phyloP scores from a whole-genome alignment of 2,888 invertebrate genomes.

The Caenorhabditis panamensis region DNA sequence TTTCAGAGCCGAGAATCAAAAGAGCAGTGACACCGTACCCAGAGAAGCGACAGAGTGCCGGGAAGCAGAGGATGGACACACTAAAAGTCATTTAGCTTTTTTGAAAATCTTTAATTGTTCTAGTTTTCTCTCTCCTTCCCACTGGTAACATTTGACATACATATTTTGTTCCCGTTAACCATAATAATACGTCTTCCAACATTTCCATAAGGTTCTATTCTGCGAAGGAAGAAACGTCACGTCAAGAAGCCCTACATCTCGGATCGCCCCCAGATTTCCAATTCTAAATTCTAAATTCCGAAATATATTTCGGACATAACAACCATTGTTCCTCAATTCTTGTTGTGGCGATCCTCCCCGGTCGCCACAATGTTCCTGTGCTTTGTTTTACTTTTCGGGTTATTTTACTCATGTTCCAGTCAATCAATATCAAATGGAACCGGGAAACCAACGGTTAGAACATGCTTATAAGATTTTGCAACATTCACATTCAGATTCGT shows the following conservation, averaged over 20 bases:
- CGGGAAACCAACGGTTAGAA: background rate
- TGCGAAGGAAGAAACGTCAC: background rate
- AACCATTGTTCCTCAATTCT: too few species aligned
- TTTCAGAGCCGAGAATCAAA: slow-evolving; percentile 7
- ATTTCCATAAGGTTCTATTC: background rate
- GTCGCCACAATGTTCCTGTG: too few species aligned
- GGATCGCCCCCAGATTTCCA: background rate
- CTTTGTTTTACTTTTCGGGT: too few species aligned
- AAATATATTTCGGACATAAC: too few species aligned
- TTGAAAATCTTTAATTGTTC: too few species aligned
- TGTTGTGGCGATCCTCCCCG: too few species aligned
- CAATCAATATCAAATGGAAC: background rate
- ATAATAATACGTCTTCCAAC: background rate
- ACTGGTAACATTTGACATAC: background rate
- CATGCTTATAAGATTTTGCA: background rate
- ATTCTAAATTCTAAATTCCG: background rate
- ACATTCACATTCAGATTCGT: background rate
- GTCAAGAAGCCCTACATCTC: background rate
- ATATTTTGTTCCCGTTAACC: background rate
- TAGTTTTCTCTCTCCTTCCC: background rate
- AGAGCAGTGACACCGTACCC: slow-evolving; percentile 40
- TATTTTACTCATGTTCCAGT: too few species aligned
- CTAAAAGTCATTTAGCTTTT: slow-evolving; percentile 19
- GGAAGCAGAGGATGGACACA: slow-evolving; percentile 7
- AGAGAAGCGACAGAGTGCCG: slow-evolving; percentile 6